These are phyloP conservation scores for Rattus norvegicus DNA, from an alignment of 2,113 vertebrate genomes.

Conservation along the genomic window DNA sequence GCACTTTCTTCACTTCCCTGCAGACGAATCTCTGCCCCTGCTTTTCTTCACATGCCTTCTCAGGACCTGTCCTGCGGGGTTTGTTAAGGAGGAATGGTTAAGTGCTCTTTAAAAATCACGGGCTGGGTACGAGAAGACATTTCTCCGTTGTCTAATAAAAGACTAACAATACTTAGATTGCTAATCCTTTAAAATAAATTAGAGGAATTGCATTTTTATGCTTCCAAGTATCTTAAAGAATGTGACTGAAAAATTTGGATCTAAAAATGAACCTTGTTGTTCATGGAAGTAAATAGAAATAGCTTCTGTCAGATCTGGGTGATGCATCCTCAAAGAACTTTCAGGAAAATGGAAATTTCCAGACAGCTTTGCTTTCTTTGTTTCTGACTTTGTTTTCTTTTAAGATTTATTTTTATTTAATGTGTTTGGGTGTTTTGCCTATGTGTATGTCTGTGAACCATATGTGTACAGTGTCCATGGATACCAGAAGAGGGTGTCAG, in stretches of 20 bases:
- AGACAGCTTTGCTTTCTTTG: not conserved
- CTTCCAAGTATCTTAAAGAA: not conserved
- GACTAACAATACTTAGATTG: not conserved
- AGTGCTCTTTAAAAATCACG: not conserved
- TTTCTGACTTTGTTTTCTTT: not conserved
- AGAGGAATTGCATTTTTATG: not conserved
- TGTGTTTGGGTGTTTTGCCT: not conserved
- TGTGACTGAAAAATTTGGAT: slow-evolving; percentile 9
- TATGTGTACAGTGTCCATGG: not conserved
- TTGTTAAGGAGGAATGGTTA: not conserved
- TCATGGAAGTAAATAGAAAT: slow-evolving; percentile 15
- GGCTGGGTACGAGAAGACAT: not conserved
- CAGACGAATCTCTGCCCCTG: not conserved
- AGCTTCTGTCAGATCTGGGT: slow-evolving; percentile 42
- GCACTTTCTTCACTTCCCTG: rapidly evolving
- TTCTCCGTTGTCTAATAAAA: not conserved
- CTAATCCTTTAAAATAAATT: not conserved
- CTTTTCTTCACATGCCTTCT: not conserved
- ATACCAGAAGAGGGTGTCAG: not conserved
- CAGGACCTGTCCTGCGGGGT: not conserved
- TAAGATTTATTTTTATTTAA: not conserved
- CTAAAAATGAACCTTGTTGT: slow-evolving; percentile 32
- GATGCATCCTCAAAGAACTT: slow-evolving; percentile 59
- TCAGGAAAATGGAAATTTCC: slow-evolving; percentile 9
- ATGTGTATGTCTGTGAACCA: not conserved